Conservation (phyloP, 2,888 invertebrate genomes). For the Eupithecia tripunctaria region DNA sequence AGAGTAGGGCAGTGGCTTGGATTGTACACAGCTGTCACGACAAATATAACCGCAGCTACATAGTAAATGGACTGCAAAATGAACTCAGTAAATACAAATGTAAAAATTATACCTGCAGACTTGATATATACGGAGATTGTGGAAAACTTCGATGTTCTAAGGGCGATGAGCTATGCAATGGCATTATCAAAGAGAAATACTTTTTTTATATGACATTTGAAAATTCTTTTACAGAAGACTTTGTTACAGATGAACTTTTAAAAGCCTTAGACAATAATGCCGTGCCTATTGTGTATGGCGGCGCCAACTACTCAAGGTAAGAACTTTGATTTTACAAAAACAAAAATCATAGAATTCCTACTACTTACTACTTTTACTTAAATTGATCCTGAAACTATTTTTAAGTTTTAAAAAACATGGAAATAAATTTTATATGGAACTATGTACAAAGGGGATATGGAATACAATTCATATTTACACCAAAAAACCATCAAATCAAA, state of each 20-base stretch:
- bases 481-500: no score
- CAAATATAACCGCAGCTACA: neutral
- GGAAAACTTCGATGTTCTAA: slow-evolving; percentile 1
- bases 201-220: neutral
- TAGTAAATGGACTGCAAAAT: neutral
- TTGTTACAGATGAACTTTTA: neutral
- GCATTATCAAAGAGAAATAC: slow-evolving; percentile 2
- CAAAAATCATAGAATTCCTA: no score
- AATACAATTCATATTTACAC: no score
- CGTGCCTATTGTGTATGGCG: neutral
- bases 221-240: neutral
- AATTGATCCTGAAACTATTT: no score
- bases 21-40: neutral
- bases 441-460: no score
- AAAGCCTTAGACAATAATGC: slow-evolving; percentile 3
- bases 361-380: no score
- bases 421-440: no score
- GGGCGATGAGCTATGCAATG: neutral
- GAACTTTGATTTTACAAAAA: neutral
- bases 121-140: slow-evolving; percentile 3
- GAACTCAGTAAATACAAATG: slow-evolving; percentile 3
- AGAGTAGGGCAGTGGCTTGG: slow-evolving; percentile 1
- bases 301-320: slow-evolving; percentile 6
- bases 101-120: neutral
- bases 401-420: neutral